Base-by-base conservation (phyloP, 2,797 vertebrate genomes). In the Pangasius krempfi region DNA sequence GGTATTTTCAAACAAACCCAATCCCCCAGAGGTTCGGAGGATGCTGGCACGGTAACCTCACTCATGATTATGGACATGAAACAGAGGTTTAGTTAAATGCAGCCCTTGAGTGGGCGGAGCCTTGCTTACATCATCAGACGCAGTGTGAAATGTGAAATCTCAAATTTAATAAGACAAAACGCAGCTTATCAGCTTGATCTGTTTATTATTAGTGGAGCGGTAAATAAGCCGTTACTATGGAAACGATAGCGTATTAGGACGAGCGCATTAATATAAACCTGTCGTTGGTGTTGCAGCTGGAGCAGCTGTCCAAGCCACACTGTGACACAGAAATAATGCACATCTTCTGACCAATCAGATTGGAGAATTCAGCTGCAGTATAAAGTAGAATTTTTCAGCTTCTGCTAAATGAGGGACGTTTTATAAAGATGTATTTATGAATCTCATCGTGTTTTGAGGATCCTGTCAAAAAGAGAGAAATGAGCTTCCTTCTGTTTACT, bases 71-170 rank as follows among this genome's bases (percentile, higher is more conserved):
- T 86, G 72, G 72, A 90, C 54, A 47, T 56, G 86, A 81, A 86
- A 87, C 87, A 88, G 89, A 88, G 86, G 88, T 92, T 87, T 90
- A 89, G 88, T 91, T 88, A 90, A 92, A 89, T 60, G 56, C 64
- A 89, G 87, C 72, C 86, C 73, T 87, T 68, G 47, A 87, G 78
- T 88, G 75, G 87, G 79, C 33, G 76, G 88, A 84, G 88, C 37
- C 72, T 33, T 14, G 72, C 1, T 13, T 44, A 75, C 72, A 75
- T 75, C 72, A 75, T 14, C 40, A 47, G 10, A 10, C 3, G 60
- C 4, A 56, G 54, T 18, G 54, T 56, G 54, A 56, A 54, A 54
- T 54, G 52, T 54, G 44, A 44, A 44, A 7, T 54, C 52, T 56
- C 54, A 56, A 18, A 56, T 16, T 56, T 56, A 56, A 56, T 56